Percentiles rank a stretch among this genome's conserved stretches.
Conservation (phyloP, 1,140 invertebrate species). For the Paraescarpia echinospica region DNA sequence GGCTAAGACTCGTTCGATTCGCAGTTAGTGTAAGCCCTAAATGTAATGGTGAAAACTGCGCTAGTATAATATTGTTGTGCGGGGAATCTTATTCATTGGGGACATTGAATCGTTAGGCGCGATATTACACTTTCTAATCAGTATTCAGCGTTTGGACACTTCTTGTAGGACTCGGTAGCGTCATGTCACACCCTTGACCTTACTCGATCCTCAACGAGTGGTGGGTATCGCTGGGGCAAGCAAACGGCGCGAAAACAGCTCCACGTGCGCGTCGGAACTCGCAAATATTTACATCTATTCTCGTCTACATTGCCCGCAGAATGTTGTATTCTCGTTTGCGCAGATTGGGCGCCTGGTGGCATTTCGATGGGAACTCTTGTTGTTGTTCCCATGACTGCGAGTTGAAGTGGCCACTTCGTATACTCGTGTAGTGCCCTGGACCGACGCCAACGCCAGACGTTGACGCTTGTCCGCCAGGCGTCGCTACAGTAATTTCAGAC, state of each 20-base stretch:
- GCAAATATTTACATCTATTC: conserved; percentile 1
- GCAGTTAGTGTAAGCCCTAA: too few species aligned
- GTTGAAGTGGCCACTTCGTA: background rate
- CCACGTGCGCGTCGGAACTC: background rate
- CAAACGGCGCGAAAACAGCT: background rate
- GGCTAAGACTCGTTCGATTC: too few species aligned
- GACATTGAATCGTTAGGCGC: too few species aligned
- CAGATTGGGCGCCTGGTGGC: background rate
- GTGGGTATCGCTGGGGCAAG: background rate
- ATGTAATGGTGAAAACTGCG: too few species aligned
- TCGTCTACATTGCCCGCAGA: background rate
- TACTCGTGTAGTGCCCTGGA: background rate
- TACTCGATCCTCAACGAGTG: background rate
- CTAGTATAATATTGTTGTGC: too few species aligned
- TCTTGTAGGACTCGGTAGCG: background rate
- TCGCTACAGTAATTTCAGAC: background rate
- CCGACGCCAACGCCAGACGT: background rate
- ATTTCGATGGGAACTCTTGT: background rate
- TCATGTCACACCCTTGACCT: background rate
- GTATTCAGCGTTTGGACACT: background rate
- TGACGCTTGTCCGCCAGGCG: background rate
- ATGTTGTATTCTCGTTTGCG: background rate
- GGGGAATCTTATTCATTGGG: too few species aligned
- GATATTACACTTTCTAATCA: too few species aligned
- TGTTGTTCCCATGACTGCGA: background rate